Base-by-base conservation (phyloP, 2,113 vertebrate genomes). In the Rhinolophus sinicus region DNA sequence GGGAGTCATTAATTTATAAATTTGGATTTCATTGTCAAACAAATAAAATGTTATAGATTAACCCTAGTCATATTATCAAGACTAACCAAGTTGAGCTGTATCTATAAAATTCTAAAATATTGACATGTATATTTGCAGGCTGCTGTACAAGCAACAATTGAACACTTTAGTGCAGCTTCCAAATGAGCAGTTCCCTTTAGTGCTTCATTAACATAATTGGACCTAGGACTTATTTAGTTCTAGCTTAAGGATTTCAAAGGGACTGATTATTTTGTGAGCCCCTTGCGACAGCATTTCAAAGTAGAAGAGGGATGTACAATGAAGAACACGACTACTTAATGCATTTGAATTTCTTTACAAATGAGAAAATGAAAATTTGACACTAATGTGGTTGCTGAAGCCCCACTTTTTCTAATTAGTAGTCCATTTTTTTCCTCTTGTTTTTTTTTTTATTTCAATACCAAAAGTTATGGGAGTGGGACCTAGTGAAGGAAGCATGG, bases 221-320 rank as follows among this genome's bases (percentile, higher is more conserved):
- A 93, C 33, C 18, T 77, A 92, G 73, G 67, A 72, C 13, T 81
- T 95, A 40, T 33, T 84, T 89, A 88, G 60, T 67, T 89, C 33
- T n/a, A 89, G 54, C 10, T 65, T 82, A 89, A 88, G 86, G 33
- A 96, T 93, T 96, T 97, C 72, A 82, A 89, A 93, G 70, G 58
- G 38, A 5, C 52, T 89, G 72, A 85, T 95, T 72, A 85, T 93
- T 52, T 64, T 92, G 40, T 81, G 54, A 92, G 44, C 11, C 28
- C 16, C n/a, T 85, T 75, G 67, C 8, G 89, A 94, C 2, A 77
- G 19, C n/a, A 70, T 69, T 90, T 95, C 30, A 85, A 65, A 89
- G 65, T 38, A 38, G 26, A 84, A 72, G 52, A 95, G 13, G n/a
- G 22, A 62, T 58, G 12, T 78, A 16, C 26, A 62, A 50, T 54